A percentile compares a stretch with the other conserved stretches of the same genome.
Conservation (phyloP, 2,797 vertebrate species). For the Hoplostethus mediterraneus region DNA sequence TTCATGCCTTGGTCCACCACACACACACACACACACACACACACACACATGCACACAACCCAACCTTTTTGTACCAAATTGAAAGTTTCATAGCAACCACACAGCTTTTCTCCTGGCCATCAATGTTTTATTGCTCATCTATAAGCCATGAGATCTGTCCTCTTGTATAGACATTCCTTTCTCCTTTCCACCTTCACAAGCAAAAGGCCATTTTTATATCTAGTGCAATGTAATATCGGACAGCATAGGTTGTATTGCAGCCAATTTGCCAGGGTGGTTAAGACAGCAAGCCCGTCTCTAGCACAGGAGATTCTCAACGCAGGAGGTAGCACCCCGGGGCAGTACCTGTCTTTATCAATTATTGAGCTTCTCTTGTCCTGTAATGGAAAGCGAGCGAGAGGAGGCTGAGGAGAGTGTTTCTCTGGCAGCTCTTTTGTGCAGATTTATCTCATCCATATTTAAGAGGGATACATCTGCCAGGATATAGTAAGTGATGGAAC, state of each 20-base stretch:
- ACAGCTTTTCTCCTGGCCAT: constrained; percentile 61
- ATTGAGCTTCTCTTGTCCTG: constrained; percentile 78
- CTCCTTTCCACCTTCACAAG: constrained; percentile 16
- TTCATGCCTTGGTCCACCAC: constrained; percentile 30
- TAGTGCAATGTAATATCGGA: background rate
- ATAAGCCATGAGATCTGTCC: constrained; percentile 76
- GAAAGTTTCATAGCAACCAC: constrained; percentile 70
- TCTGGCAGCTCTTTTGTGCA: constrained; percentile 64
- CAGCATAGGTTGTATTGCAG: constrained; percentile 21
- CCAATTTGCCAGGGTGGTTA: constrained; percentile 11
- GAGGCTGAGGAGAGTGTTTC: constrained; percentile 40
- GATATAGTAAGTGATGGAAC: constrained; percentile 49
- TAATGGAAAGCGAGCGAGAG: constrained; percentile 61
- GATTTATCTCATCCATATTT: constrained; percentile 81
- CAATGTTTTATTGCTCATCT: constrained; percentile 81
- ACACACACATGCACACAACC: constrained; percentile 17
- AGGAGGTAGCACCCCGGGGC: constrained; percentile 46
- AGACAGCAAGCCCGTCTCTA: constrained; percentile 20
- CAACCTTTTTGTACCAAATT: constrained; percentile 58
- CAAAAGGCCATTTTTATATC: constrained; percentile 25
- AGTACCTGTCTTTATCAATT: constrained; percentile 78
- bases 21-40: constrained; percentile 1
- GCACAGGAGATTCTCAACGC: constrained; percentile 38
- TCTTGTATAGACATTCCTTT: constrained; percentile 27
- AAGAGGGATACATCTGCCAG: constrained; percentile 53